Base-by-base conservation (phyloP, 1,140 invertebrate species). In the Phortica variegata region DNA sequence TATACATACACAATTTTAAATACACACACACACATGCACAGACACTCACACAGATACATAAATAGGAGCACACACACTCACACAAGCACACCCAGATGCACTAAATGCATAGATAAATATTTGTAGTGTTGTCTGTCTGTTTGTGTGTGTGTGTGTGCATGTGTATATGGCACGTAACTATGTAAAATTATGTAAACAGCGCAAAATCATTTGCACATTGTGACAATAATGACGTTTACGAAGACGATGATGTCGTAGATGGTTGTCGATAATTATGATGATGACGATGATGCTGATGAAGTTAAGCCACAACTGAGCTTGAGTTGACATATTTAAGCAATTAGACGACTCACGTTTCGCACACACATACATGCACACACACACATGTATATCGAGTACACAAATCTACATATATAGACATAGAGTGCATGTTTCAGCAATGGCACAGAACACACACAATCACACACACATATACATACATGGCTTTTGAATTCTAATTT, bases 121-220 rank as follows among this genome's bases (percentile, higher is more conserved):
- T 31, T 48, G 46, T 37, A 34, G 36, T 40, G 29, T 32, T 43
- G 37, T 18, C 39, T 9, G 13, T 38, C 40, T 32, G 33, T 17
- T 47, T 37, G 58, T 13, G 44, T 38, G 44, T 7, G 12, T 29
- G 26, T 29, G 6, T 6, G 6, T 6, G 26, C 26, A 7, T 29
- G 6, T 29, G 6, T 29, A n/a, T n/a, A n/a, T n/a, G n/a, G 29
- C 29, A 31, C 29, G 12, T 43, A 66, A 68, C 62, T 68, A 54
- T 63, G 62, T 66, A 63, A 29, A 29, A 29, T 29, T 29, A 7
- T 29, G 26, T 29, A 29, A 29, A 29, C 6, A 29, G 26, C 6
- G 26, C 26, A 29, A 29, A 29, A 29, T 29, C 12, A 12, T 29
- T 29, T 6, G 26, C 26, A 29, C n/a, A n/a, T n/a, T n/a, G n/a